Evolutionary conservation across 2,113 vertebrate species (phyloP).

Genomic region (Uria lomvia): DNA sequence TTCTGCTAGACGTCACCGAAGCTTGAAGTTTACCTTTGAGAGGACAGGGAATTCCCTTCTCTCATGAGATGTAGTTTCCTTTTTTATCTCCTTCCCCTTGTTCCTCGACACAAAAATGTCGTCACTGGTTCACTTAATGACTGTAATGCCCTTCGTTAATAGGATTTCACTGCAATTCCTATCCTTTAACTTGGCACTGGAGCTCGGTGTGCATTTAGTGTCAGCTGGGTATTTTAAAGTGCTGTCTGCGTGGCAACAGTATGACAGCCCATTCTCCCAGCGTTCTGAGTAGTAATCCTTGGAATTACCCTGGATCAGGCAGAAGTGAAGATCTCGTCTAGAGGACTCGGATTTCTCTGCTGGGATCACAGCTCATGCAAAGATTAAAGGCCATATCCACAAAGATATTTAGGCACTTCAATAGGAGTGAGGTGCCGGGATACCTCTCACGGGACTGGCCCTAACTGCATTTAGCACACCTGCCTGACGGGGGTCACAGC

Average conservation of each 20-base stretch:
- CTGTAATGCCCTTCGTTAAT: slow-evolving; percentile 56
- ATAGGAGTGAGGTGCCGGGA: background rate
- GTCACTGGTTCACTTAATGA: slow-evolving; percentile 29
- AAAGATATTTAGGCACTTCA: slow-evolving; percentile 10
- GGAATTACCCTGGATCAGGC: slow-evolving; percentile 64
- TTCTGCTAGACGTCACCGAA: background rate
- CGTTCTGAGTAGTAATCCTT: slow-evolving; percentile 64
- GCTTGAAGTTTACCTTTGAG: background rate
- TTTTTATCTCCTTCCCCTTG: background rate
- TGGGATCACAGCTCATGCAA: slow-evolving; percentile 18
- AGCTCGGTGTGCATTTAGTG: background rate
- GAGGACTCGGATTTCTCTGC: slow-evolving; percentile 51
- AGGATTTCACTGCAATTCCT: slow-evolving; percentile 49
- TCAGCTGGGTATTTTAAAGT: slow-evolving; percentile 23
- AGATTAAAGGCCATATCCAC: slow-evolving; percentile 41
- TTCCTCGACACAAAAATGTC: background rate
- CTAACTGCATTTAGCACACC: background rate
- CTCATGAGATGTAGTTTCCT: background rate
- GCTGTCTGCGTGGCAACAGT: slow-evolving; percentile 2
- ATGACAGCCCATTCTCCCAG: slow-evolving; percentile 18
- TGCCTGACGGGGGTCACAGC: background rate
- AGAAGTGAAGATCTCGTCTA: slow-evolving; percentile 59
- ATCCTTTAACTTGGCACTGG: slow-evolving; percentile 33
- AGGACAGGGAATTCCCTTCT: slow-evolving; percentile 27
- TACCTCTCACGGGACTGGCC: background rate